A percentile compares a stretch with the other conserved stretches of the same genome.
These are phyloP conservation scores for Pimephales promelas DNA, from an alignment of 2,113 vertebrate genomes.

Conservation along the genomic window DNA sequence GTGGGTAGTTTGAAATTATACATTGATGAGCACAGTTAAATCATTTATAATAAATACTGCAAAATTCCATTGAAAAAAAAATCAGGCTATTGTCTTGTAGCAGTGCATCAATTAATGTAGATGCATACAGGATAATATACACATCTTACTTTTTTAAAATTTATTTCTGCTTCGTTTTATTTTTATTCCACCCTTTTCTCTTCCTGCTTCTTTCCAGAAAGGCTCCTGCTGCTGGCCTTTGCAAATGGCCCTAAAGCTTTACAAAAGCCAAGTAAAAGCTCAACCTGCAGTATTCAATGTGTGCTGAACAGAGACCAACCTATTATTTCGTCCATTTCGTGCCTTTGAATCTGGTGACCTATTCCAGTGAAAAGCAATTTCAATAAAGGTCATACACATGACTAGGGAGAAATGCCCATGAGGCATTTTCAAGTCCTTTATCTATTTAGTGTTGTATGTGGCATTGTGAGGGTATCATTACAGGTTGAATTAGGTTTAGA, in stretches of 20 bases:
- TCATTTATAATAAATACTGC: not conserved
- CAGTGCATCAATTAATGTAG: not conserved
- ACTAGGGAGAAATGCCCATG: conserved; percentile 43
- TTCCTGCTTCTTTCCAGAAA: not conserved
- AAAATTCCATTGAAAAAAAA: not conserved
- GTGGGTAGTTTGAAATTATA: too few relatives aligned
- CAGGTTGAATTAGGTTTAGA: not conserved
- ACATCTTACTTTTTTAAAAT: too few relatives aligned
- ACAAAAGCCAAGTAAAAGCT: conserved; percentile 49
- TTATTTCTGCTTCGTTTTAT: not conserved
- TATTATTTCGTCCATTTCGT: conserved; percentile 31
- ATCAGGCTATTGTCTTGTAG: not conserved
- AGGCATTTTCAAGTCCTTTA: conserved; percentile 41
- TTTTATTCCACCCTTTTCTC: not conserved
- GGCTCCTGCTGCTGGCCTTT: conserved; percentile 32
- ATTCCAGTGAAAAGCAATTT: conserved; percentile 59
- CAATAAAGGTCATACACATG: conserved; percentile 57
- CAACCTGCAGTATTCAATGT: conserved; percentile 33
- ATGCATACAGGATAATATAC: not conserved
- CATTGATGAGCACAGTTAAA: not conserved
- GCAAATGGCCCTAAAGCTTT: conserved; percentile 35
- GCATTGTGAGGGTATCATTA: conserved; percentile 18
- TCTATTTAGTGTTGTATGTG: conserved; percentile 33
- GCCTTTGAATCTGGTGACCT: conserved; percentile 51
- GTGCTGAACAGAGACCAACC: conserved; percentile 43